Evolutionary conservation across 2,797 vertebrate genomes (phyloP), one percentile per base, ranked within the genome.

Genomic region (Sebastes minor): DNA sequence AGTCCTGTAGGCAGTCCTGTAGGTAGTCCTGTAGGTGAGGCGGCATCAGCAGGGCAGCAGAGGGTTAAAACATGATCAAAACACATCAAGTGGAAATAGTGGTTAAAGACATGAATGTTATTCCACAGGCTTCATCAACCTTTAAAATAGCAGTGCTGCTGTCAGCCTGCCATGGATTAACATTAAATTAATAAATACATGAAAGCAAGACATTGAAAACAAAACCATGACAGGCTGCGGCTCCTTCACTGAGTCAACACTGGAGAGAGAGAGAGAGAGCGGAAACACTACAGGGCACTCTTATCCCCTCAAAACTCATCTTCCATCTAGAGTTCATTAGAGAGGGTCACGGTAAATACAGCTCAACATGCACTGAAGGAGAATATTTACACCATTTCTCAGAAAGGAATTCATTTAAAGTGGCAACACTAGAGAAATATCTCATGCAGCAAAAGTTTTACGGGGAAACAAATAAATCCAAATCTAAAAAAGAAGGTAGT

Each of bases 111-210:
- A 66, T 22, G 1, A 60, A 63, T 20, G 28, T 69, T 74, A 65
- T 18, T 76, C 60, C 69, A 76, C 81, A 81, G 75, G 80, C 14
- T 71, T 68, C 3, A 33, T 78, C 16, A n/a, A 68, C 69, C 35
- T 10, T 70, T 70, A 68, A 71, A 79, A 69, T 38, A 55, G 28
- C 68, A 83, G 71, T 53, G 61, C 30, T 75, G 52, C 57, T 33
- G 27, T 27, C 65, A 61, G 57, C 53, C 27, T 28, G 53, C 30
- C 16, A 33, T 22, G 11, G 56, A 57, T 81, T 61, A 52, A 80
- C n/a, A 66, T 73, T 57, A 38, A 86, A 87, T 81, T 57, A 79
- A 86, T 77, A 86, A 76, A 87, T 74, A 84, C 71, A 86, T 18
- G n/a, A 84, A 71, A 65, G 66, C 27, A 62, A 66, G 71, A 83